A percentile compares a stretch with the other conserved stretches of the same genome.
phyloP scores from a whole-genome alignment of 2,797 vertebrate genomes.

The Lindbergichthys nudifrons region DNA sequence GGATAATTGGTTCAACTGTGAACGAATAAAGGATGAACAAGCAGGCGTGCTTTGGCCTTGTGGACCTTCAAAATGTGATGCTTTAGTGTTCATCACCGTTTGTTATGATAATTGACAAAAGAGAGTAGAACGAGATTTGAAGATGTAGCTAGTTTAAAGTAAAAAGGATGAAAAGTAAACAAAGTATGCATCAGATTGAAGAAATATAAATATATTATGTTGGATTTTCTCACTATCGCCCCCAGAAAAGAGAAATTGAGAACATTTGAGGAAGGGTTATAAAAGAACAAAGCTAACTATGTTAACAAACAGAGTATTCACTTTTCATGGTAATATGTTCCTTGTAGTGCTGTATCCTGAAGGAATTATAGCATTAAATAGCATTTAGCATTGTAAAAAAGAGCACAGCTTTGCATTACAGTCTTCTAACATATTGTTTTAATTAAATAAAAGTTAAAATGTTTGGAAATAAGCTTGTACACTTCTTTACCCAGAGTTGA shows the following conservation, averaged over 20 bases:
- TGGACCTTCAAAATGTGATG: conserved; percentile 32
- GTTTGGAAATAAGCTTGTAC: not conserved
- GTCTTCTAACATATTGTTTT: not conserved
- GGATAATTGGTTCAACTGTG: conserved; percentile 76
- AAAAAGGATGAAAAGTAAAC: not conserved
- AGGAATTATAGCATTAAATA: not conserved
- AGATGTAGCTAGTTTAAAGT: not conserved
- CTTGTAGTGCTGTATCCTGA: not conserved
- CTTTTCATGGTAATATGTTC: not conserved
- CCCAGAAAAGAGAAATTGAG: not conserved
- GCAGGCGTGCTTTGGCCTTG: conserved; percentile 37
- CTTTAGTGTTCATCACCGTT: conserved; percentile 53
- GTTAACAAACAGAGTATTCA: not conserved
- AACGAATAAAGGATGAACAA: conserved; percentile 69
- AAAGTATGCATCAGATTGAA: not conserved
- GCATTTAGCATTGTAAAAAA: not conserved
- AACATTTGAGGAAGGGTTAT: not conserved
- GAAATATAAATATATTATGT: not conserved
- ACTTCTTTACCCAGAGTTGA: not conserved
- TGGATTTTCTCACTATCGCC: not conserved
- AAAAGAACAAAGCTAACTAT: conserved; percentile 3
- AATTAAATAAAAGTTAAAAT: not conserved
- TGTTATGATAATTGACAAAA: conserved; percentile 43
- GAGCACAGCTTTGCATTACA: not conserved
- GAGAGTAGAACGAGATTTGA: not conserved